phyloP scores from a whole-genome alignment of 2,888 invertebrate species.

The Nowickia ferox region DNA sequence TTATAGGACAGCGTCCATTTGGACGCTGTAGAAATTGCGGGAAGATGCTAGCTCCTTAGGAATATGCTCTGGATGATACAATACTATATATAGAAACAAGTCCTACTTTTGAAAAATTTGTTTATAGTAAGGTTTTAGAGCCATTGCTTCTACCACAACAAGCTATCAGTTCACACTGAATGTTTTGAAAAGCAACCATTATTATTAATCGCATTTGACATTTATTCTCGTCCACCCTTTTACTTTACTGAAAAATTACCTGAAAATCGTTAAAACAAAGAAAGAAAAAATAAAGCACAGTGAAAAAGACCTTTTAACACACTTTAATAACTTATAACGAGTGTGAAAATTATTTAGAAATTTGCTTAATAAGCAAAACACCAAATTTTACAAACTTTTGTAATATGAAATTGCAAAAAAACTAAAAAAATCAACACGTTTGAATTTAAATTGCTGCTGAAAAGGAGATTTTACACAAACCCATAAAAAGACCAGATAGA shows the following conservation, averaged over 20 bases:
- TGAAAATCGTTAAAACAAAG: slow-evolving; percentile 41
- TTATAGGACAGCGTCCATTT: no score
- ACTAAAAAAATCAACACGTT: slow-evolving; percentile 19
- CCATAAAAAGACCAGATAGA: slow-evolving; percentile 30
- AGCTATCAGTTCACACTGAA: no score
- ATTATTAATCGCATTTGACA: slow-evolving; percentile 31
- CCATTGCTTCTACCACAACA: no score
- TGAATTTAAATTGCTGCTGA: slow-evolving; percentile 6
- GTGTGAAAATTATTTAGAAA: slow-evolving; percentile 47
- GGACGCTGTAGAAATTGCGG: no score
- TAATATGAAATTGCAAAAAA: neutral
- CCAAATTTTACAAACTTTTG: neutral
- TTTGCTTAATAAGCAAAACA: slow-evolving; percentile 34
- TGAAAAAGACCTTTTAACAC: slow-evolving; percentile 55
- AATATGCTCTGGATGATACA: no score
- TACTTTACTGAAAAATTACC: neutral
- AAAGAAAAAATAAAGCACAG: slow-evolving; percentile 45
- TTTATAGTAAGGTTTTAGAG: no score
- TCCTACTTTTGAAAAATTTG: no score
- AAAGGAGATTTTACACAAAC: slow-evolving; percentile 24
- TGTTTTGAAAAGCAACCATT: slow-evolving; percentile 3
- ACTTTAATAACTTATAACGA: slow-evolving; percentile 39
- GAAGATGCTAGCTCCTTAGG: no score
- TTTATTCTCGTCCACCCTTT: neutral
- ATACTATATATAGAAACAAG: no score